Evolutionary conservation across 2,888 invertebrate genomes (phyloP).

Genomic region (Microctonus brassicae): DNA sequence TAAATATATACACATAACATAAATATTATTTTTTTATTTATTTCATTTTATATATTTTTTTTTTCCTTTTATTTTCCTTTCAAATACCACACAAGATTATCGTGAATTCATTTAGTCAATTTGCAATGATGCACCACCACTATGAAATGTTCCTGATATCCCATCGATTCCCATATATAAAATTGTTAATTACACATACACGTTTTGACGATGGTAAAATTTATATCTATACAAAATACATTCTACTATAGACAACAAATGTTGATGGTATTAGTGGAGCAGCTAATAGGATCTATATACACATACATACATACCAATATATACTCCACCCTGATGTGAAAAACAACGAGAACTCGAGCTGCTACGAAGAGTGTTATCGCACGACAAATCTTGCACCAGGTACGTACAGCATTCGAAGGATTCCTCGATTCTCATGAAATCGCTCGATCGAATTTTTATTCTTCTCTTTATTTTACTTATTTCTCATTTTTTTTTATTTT

Average conservation of each 20-base stretch:
- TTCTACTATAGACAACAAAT: neutral
- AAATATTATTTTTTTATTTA: neutral
- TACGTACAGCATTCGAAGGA: conserved; percentile 29
- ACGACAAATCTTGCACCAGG: conserved; percentile 39
- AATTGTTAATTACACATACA: conserved; percentile 16
- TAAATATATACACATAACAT: neutral
- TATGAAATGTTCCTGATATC: neutral
- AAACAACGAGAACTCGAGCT: conserved; percentile 35
- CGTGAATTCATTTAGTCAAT: conserved; percentile 44
- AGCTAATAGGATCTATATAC: conserved; percentile 47
- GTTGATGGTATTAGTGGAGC: conserved; percentile 33
- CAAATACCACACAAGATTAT: conserved; percentile 38
- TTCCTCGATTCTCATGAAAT: conserved; percentile 42
- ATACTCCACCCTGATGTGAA: conserved; percentile 34
- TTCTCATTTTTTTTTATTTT: neutral
- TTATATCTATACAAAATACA: too few relatives aligned
- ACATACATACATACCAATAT: neutral
- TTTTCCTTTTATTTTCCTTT: conserved; percentile 20
- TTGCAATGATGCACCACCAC: conserved; percentile 28
- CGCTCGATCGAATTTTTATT: conserved; percentile 28
- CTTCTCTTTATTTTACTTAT: neutral
- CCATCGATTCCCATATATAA: conserved; percentile 12
- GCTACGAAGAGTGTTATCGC: conserved; percentile 40
- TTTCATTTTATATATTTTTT: too few relatives aligned
- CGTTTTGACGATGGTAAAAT: neutral